Evolutionary conservation across 2,113 vertebrate genomes (phyloP), one percentile per base, ranked within the genome.

Genomic region (Cyrtonyx montezumae): DNA sequence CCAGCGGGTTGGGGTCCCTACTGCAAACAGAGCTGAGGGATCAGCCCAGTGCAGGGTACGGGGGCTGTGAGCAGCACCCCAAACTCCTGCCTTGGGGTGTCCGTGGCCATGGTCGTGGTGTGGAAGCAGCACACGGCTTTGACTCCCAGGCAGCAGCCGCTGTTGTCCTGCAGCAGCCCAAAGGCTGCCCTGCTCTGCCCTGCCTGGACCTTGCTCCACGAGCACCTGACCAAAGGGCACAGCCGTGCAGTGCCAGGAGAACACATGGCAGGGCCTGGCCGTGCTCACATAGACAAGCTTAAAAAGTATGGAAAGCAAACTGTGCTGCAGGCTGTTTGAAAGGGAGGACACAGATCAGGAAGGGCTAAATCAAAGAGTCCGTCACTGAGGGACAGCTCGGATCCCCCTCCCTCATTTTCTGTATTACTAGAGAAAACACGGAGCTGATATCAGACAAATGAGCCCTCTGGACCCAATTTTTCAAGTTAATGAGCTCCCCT

Each of bases 401-500:
- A 40, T 49, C 80, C 78, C 87, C 63, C 87, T 76, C 66, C 45
- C 87, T 93, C 84, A 16, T 92, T 87, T 91, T 28, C 66, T 46
- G 66, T 81, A 79, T 87, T 79, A 81, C 67, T 25, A 77, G 70
- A 66, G 58, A 75, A 77, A 93, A 62, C 80, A 79, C 49, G 3
- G 94, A 85, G 28, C 82, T 43, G 68, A 7, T 84, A 68, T 32
- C 95, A 78, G 75, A 90, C 68, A 94, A 92, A 95, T 61, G 89
- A 93, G 93, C 77, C 93, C 90, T 71, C 55, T 70, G 78, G 94
- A 91, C 84, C 61, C 87, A 28, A 87, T 95, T 84, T 62, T 55
- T 92, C 90, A 84, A 66, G 61, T 62, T 95, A 94, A 95, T 73
- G 94, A 97, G 80, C 90, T 96, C 76, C 80, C 46, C 87, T 73